These are phyloP conservation scores for Capra hircus DNA, from an alignment of 2,113 vertebrate genomes.

Conservation along the genomic window DNA sequence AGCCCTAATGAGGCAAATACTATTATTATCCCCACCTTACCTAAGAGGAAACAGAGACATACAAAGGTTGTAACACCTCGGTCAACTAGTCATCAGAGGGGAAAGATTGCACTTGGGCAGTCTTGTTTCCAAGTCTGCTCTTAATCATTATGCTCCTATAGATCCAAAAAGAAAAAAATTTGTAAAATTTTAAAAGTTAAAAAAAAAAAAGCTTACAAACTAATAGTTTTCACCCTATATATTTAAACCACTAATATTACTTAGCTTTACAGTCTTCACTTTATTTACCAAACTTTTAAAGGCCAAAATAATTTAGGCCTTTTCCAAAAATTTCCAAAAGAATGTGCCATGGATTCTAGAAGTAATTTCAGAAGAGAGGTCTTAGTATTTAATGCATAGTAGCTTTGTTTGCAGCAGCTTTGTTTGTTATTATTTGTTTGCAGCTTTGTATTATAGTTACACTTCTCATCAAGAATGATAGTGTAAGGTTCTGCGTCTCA, in stretches of 20 bases:
- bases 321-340: not conserved
- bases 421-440: too few relatives aligned
- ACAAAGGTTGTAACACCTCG: not conserved
- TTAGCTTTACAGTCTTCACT: not conserved
- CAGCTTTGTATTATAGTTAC: not conserved
- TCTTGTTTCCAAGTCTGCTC: fast-evolving
- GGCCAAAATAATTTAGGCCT: not conserved
- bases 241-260: not conserved
- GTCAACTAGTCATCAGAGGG: not conserved
- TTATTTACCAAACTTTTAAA: not conserved
- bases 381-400: not conserved
- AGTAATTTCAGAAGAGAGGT: not conserved
- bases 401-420: not conserved
- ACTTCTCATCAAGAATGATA: too few relatives aligned
- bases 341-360: not conserved
- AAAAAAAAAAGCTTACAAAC: not conserved
- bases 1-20: not conserved
- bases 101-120: too few relatives aligned
- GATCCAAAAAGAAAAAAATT: not conserved
- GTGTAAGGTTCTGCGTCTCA: not conserved
- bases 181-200: not conserved
- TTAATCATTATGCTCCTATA: not conserved
- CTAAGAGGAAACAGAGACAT: not conserved
- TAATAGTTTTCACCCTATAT: not conserved
- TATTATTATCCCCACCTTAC: not conserved